A percentile compares a stretch with the other conserved stretches of the same genome.
Evolutionary conservation across 2,797 vertebrate genomes (phyloP).

Genomic region (Echiichthys vipera): DNA sequence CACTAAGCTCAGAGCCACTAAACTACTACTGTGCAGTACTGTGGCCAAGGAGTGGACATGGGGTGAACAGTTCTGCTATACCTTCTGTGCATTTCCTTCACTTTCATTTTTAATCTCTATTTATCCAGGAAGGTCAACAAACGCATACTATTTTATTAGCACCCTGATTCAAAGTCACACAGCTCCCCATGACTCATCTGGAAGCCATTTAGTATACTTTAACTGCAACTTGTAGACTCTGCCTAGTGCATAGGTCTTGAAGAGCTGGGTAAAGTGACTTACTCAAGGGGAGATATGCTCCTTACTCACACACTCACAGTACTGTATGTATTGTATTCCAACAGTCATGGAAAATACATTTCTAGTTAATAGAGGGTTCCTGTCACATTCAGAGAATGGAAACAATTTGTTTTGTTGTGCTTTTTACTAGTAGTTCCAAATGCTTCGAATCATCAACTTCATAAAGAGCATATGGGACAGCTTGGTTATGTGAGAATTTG

Average conservation of each 20-base stretch:
- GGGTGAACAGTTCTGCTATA: constrained; percentile 38
- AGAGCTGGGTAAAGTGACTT: constrained; percentile 55
- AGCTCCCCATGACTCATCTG: constrained; percentile 45
- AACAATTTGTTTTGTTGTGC: neutral
- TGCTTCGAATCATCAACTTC: neutral
- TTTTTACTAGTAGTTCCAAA: neutral
- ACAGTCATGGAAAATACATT: neutral
- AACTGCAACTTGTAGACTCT: constrained; percentile 26
- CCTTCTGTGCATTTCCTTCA: constrained; percentile 18
- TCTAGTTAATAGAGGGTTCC: neutral
- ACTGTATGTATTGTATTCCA: constrained; percentile 1
- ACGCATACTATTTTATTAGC: constrained; percentile 37
- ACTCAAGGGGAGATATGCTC: constrained; percentile 33
- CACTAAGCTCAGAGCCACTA: constrained; percentile 45
- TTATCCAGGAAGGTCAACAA: constrained; percentile 63
- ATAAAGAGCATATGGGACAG: neutral
- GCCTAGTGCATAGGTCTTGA: constrained; percentile 36
- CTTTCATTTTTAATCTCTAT: constrained; percentile 66
- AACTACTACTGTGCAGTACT: constrained; percentile 36
- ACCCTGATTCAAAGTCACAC: constrained; percentile 47
- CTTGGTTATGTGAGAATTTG: neutral
- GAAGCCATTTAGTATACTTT: constrained; percentile 45
- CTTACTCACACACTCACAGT: neutral
- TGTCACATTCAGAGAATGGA: neutral
- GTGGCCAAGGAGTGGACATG: constrained; percentile 15